A percentile compares a stretch with the other conserved stretches of the same genome.
These are phyloP conservation scores for Kryptopterus vitreolus DNA, from an alignment of 2,797 vertebrate genomes.

Conservation along the genomic window DNA sequence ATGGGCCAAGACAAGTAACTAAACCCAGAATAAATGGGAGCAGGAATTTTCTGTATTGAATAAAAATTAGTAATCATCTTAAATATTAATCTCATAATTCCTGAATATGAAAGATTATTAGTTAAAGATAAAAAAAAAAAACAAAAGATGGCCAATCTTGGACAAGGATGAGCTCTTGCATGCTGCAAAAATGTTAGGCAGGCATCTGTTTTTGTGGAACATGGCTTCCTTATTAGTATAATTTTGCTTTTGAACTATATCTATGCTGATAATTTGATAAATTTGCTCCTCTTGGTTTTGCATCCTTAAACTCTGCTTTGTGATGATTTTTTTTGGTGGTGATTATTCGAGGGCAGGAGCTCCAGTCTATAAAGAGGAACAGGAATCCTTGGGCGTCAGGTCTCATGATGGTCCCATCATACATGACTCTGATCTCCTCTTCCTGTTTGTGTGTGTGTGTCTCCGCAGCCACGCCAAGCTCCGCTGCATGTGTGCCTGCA, in stretches of 20 bases:
- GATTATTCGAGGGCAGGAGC: slow-evolving; percentile 2
- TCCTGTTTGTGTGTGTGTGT: slow-evolving; percentile 78
- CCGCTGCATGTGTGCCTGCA: slow-evolving; percentile 96
- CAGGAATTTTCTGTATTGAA: neutral
- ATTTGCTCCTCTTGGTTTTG: slow-evolving; percentile 16
- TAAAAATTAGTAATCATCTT: neutral
- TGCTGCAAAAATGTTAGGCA: neutral
- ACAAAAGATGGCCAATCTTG: neutral
- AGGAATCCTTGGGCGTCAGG: slow-evolving; percentile 8
- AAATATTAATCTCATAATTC: neutral
- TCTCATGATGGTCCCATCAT: slow-evolving; percentile 45
- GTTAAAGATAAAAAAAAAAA: neutral
- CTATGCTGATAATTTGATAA: neutral
- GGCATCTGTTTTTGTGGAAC: neutral
- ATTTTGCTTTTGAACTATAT: neutral
- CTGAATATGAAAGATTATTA: neutral
- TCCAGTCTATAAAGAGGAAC: neutral
- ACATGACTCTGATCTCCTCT: slow-evolving; percentile 73
- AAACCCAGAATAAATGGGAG: neutral
- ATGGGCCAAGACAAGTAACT: neutral
- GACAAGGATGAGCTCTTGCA: neutral
- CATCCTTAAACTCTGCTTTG: slow-evolving; percentile 1
- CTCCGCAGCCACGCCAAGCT: slow-evolving; percentile 94
- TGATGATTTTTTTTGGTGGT: neutral
- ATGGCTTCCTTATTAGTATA: neutral